Evolutionary conservation across 2,888 invertebrate species (phyloP).

Genomic region (Nesidiocoris tenuis): DNA sequence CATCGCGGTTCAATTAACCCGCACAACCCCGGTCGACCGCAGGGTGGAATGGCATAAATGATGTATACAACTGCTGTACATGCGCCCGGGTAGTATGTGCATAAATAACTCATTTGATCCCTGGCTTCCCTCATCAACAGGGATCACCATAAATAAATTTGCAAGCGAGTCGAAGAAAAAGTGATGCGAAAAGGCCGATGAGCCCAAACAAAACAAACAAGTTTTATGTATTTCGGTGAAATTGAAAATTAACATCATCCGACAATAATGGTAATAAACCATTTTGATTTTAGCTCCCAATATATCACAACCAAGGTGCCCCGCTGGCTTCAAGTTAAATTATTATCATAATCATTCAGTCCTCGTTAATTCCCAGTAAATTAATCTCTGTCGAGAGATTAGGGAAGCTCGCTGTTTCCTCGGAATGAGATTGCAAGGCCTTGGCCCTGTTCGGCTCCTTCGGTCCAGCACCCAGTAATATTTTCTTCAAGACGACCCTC

Average conservation of each 20-base stretch:
- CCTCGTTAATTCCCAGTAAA: neutral
- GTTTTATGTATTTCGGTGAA: too few relatives aligned
- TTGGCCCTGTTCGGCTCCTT: neutral
- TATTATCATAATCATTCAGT: neutral
- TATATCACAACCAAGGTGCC: too few relatives aligned
- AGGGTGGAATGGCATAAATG: neutral
- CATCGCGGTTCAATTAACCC: neutral
- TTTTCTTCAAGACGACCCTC: neutral
- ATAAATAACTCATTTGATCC: too few relatives aligned
- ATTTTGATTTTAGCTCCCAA: neutral
- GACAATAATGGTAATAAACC: too few relatives aligned
- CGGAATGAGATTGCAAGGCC: neutral
- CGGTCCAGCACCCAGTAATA: neutral
- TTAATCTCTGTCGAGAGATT: neutral
- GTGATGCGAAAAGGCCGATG: too few relatives aligned
- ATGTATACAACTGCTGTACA: too few relatives aligned
- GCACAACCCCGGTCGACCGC: neutral
- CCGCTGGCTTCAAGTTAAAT: neutral
- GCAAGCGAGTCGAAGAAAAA: too few relatives aligned
- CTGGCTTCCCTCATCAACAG: too few relatives aligned
- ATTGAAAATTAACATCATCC: too few relatives aligned
- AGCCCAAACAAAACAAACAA: too few relatives aligned
- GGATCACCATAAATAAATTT: too few relatives aligned
- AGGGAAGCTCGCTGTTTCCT: neutral
- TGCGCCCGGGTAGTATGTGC: too few relatives aligned